Evolutionary conservation across 2,797 vertebrate species (phyloP).

Genomic region (Tadarida brasiliensis): DNA sequence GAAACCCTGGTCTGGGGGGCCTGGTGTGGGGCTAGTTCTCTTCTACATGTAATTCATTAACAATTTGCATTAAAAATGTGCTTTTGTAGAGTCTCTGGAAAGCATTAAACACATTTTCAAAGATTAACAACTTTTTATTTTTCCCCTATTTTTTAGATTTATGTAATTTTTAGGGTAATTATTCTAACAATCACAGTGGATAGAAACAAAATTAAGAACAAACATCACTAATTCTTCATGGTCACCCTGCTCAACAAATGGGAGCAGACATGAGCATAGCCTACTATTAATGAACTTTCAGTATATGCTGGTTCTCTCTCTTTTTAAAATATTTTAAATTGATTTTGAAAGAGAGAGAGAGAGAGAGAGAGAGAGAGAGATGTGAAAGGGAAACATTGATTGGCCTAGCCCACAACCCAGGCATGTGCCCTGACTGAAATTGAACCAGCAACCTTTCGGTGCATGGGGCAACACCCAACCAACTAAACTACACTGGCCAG

Average conservation of each 20-base stretch:
- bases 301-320: not conserved
- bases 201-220: not conserved
- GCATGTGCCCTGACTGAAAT: too few species aligned
- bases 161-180: not conserved
- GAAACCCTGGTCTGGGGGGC: not conserved
- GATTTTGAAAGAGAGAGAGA: too few species aligned
- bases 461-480: too few species aligned
- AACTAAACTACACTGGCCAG: too few species aligned
- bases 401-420: too few species aligned
- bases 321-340: not conserved
- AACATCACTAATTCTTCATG: not conserved
- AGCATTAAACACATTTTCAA: not conserved
- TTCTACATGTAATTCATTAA: not conserved
- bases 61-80: not conserved
- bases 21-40: not conserved
- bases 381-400: too few species aligned
- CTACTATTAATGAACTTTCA: not conserved
- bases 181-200: not conserved
- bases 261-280: not conserved
- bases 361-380: too few species aligned
- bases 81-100: not conserved
- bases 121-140: slow-evolving; percentile 4
- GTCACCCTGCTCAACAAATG: not conserved
- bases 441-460: too few species aligned
- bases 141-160: not conserved